Percentiles rank a stretch among this genome's conserved stretches.
These are phyloP conservation scores for Limulus polyphemus DNA, from an alignment of 2,888 invertebrate species.

Conservation along the genomic window DNA sequence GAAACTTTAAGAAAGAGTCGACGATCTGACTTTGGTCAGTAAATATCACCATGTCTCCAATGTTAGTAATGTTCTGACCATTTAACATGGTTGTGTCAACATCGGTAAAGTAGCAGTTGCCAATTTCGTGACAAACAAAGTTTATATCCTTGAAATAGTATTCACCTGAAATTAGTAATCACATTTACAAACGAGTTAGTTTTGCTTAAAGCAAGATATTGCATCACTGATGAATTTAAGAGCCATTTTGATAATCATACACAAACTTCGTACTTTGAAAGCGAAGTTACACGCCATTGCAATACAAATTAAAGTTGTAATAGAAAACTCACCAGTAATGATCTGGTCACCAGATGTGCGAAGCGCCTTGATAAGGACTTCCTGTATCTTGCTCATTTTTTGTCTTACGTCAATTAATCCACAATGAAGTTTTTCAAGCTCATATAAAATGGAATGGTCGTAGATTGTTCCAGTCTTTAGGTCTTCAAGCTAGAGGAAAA, in stretches of 20 bases:
- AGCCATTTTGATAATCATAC: background rate
- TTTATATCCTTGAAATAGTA: constrained; percentile 12
- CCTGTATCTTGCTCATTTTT: constrained; percentile 3
- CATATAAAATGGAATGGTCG: constrained; percentile 6
- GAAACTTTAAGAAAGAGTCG: constrained; percentile 6
- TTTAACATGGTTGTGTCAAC: constrained; percentile 13
- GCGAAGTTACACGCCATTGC: background rate
- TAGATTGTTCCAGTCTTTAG: constrained; percentile 9
- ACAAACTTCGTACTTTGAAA: too few species aligned
- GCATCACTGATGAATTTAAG: background rate
- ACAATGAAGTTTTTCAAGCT: constrained; percentile 1
- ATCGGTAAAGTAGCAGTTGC: constrained; percentile 9
- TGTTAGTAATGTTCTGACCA: constrained; percentile 12
- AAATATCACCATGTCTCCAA: constrained; percentile 12
- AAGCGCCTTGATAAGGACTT: constrained; percentile 8
- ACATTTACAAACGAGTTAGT: background rate
- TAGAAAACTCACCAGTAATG: constrained; percentile 11
- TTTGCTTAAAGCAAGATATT: background rate
- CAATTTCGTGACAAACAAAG: constrained; percentile 11
- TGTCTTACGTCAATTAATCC: constrained; percentile 1
- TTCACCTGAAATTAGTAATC: constrained; percentile 6
- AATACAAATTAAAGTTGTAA: background rate
- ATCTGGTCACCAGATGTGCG: constrained; percentile 9
- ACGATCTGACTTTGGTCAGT: constrained; percentile 13
- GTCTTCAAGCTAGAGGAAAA: constrained; percentile 6